Evolutionary conservation across 2,797 vertebrate species (phyloP), one percentile per base, ranked within the genome.

Genomic region (Propithecus deckenii): DNA sequence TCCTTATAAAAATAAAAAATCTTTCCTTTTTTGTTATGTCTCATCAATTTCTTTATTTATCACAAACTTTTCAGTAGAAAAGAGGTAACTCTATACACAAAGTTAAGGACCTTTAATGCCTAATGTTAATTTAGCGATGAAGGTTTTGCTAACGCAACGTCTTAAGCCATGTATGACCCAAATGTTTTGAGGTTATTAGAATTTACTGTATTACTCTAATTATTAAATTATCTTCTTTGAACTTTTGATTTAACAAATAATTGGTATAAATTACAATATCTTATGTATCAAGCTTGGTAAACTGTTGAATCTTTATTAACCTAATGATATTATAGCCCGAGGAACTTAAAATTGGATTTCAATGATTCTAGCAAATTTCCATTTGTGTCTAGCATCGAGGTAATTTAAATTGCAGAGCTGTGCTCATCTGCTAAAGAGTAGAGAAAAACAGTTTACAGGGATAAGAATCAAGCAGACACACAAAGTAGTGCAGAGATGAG

Each of bases 301-400:
- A 81, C 41, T 86, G 50, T 84, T 90, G 5, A 17, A 63, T 91
- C 65, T 91, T 95, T 67, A 69, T 95, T 91, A 87, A 88, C 8
- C 2, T 0, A 55, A 72, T 94, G 76, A n/a, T 65, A 74, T 20
- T 91, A 43, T 48, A 63, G 43, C 65, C 41, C 86, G 22, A 43
- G 65, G 38, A 93, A 79, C 38, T 84, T 94, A 76, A 91, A 80
- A 71, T 55, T 86, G 57, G 20, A 89, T 57, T 93, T 86, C 80
- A 67, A 0, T 91, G 32, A 89, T 95, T 96, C 41, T 76, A 52
- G 13, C 84, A 94, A 92, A 87, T 95, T 46, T 80, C 15, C 41
- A 25, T 76, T 94, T 91, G 25, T 61, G 18, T 65, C 55, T 79
- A 5, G 11, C 79, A 76, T 89, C 22, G 55, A 91, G 20, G 50